Percentiles rank a stretch among this genome's conserved stretches.
phyloP scores from a whole-genome alignment of 2,797 vertebrate genomes.

The Clarias platycephalus region DNA sequence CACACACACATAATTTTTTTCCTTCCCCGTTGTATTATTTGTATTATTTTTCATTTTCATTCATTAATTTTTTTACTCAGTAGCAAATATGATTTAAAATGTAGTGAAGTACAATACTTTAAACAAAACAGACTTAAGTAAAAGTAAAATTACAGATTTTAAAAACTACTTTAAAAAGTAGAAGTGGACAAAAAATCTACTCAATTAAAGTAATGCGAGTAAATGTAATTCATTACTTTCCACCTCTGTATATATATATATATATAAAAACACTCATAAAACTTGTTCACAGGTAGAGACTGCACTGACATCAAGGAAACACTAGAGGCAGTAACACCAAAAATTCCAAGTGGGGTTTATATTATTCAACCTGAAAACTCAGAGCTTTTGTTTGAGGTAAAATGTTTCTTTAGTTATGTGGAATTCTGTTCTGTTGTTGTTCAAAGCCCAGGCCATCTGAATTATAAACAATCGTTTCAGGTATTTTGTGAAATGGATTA shows the following conservation, averaged over 20 bases:
- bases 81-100: too few relatives aligned
- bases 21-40: too few relatives aligned
- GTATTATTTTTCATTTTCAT: too few relatives aligned
- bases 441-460: background rate
- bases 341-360: constrained; percentile 91
- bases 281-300: constrained; percentile 77
- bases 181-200: too few relatives aligned
- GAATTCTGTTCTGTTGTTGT: background rate
- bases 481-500: constrained; percentile 96
- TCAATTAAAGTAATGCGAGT: too few relatives aligned
- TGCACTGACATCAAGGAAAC: constrained; percentile 90
- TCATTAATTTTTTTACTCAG: too few relatives aligned
- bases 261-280: background rate
- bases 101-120: too few relatives aligned
- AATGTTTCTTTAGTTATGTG: background rate
- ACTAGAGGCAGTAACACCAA: constrained; percentile 80
- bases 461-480: constrained; percentile 65
- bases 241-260: background rate
- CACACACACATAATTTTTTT: background rate
- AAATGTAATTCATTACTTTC: too few relatives aligned
- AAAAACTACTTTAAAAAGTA: too few relatives aligned
- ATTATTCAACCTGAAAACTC: constrained; percentile 87
- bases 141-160: too few relatives aligned
- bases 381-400: constrained; percentile 89
- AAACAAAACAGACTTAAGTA: too few relatives aligned